phyloP scores from a whole-genome alignment of 1,140 invertebrate genomes.

The Drosophila tsacasi region DNA sequence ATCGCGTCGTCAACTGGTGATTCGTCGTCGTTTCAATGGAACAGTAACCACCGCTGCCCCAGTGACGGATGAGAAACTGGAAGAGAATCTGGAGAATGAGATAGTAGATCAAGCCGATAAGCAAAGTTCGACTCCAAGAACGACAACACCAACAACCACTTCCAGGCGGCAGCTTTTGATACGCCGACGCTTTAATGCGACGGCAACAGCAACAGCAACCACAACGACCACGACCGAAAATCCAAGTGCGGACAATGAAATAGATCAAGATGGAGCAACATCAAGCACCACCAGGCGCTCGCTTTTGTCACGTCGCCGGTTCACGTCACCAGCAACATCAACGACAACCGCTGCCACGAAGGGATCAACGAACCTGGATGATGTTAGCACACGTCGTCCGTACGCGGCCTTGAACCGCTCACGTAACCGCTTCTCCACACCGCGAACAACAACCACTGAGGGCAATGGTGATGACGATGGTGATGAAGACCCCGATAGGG shows the following conservation, averaged over 20 bases:
- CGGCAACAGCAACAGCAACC: slow-evolving; percentile 10
- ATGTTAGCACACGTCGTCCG: slow-evolving; percentile 55
- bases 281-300: slow-evolving; percentile 10
- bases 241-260: slow-evolving; percentile 24
- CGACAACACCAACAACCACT: slow-evolving; percentile 4
- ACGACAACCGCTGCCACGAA: slow-evolving; percentile 1
- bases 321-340: slow-evolving; percentile 27
- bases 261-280: slow-evolving; percentile 19
- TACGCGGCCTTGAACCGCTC: slow-evolving; percentile 56
- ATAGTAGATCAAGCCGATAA: slow-evolving; percentile 3
- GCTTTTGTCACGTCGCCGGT: slow-evolving; percentile 34
- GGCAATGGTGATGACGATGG: slow-evolving; percentile 13
- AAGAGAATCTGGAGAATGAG: slow-evolving; percentile 27
- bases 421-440: slow-evolving; percentile 51
- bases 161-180: slow-evolving; percentile 38
- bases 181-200: slow-evolving; percentile 44
- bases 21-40: slow-evolving; percentile 44
- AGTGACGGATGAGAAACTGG: neutral
- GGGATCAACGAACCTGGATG: slow-evolving; percentile 28
- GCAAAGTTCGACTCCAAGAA: slow-evolving; percentile 11
- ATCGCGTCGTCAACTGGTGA: slow-evolving; percentile 31
- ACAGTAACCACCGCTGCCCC: slow-evolving; percentile 10
- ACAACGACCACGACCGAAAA: slow-evolving; percentile 24
- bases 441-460: slow-evolving; percentile 21
- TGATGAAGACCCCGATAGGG: slow-evolving; percentile 3